phyloP scores from a whole-genome alignment of 2,797 vertebrate genomes.

The Meda fulgida region DNA sequence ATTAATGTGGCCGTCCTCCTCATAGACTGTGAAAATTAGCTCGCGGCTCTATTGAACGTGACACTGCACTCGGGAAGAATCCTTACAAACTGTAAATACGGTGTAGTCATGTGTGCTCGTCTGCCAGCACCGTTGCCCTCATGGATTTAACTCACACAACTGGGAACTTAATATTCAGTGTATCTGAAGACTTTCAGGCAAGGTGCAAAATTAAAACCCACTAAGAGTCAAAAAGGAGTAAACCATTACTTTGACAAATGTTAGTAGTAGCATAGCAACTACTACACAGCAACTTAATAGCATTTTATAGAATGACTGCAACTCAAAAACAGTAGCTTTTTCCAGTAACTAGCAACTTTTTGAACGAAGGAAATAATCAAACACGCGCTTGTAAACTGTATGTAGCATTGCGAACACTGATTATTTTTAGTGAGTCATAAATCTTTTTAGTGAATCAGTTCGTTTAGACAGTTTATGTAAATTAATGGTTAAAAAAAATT shows the following conservation, averaged over 20 bases:
- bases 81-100: slow-evolving; percentile 53
- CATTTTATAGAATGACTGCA: background rate
- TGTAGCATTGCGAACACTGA: background rate
- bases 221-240: background rate
- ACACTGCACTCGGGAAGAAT: slow-evolving; percentile 30
- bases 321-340: background rate
- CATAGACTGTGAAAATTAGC: slow-evolving; percentile 53
- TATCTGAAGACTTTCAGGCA: background rate
- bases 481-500: background rate
- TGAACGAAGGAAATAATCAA: background rate
- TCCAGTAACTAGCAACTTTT: background rate
- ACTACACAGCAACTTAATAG: background rate
- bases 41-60: slow-evolving; percentile 41
- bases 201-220: background rate
- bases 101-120: slow-evolving; percentile 18
- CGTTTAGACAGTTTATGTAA: background rate
- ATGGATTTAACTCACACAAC: slow-evolving; percentile 32
- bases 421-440: background rate
- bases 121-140: slow-evolving; percentile 12
- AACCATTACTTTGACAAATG: background rate
- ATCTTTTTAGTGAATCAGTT: background rate
- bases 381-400: background rate
- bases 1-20: slow-evolving; percentile 56
- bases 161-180: slow-evolving; percentile 26
- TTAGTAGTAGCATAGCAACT: background rate